Conservation (phyloP, 1,140 invertebrate species). For the Drosophila kohkoa region DNA sequence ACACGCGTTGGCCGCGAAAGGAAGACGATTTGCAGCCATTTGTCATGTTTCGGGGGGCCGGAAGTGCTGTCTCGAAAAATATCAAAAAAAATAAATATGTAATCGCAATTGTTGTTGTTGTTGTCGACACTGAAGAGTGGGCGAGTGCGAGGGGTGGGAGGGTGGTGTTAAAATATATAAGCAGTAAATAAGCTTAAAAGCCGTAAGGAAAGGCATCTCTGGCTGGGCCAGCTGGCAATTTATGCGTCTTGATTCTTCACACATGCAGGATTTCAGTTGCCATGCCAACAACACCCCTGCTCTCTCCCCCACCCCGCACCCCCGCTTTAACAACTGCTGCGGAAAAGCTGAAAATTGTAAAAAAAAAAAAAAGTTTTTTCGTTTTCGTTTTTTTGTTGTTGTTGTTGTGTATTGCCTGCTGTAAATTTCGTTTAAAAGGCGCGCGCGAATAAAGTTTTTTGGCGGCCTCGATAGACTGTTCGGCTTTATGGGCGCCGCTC, state of each 20-base stretch:
- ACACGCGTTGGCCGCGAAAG: slow-evolving; percentile 74
- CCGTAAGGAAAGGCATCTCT: slow-evolving; percentile 36
- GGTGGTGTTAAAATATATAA: slow-evolving; percentile 75
- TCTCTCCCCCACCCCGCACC: not conserved
- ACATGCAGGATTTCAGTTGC: slow-evolving; percentile 57
- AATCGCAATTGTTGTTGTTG: slow-evolving; percentile 46
- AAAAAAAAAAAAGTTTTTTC: slow-evolving; percentile 22
- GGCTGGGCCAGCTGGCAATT: slow-evolving; percentile 63
- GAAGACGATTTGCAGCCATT: slow-evolving; percentile 83
- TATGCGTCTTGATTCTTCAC: slow-evolving; percentile 79
- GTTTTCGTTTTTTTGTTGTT: too few species aligned
- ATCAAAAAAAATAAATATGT: slow-evolving; percentile 34
- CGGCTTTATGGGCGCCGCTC: slow-evolving; percentile 40
- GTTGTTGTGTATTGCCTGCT: slow-evolving; percentile 47
- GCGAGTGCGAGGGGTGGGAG: not conserved
- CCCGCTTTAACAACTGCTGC: slow-evolving; percentile 28
- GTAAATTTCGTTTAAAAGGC: slow-evolving; percentile 78
- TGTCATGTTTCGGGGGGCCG: slow-evolving; percentile 67
- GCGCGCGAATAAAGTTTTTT: slow-evolving; percentile 56
- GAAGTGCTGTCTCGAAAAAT: slow-evolving; percentile 47
- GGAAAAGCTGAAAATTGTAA: slow-evolving; percentile 37
- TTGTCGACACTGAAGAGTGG: not conserved
- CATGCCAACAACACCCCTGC: not conserved
- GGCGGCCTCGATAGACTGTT: slow-evolving; percentile 66
- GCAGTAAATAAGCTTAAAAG: slow-evolving; percentile 82